These are phyloP conservation scores for Zaprionus capensis DNA, from an alignment of 1,140 invertebrate species.

Conservation along the genomic window DNA sequence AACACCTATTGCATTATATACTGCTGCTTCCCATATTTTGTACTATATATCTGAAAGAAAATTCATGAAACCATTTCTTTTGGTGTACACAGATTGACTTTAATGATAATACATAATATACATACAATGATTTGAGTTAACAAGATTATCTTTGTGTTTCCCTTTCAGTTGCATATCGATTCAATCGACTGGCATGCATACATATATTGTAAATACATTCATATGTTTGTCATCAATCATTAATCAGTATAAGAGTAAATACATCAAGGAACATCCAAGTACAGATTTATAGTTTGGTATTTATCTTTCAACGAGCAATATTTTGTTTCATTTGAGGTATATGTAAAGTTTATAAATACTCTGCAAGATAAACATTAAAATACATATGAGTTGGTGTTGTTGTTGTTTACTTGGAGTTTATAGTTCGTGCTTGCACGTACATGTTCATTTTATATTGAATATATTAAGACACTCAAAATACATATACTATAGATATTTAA, in stretches of 20 bases:
- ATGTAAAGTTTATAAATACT: slow-evolving; percentile 24
- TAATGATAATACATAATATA: background rate
- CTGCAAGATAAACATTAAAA: slow-evolving; percentile 28
- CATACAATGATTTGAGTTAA: slow-evolving; percentile 1
- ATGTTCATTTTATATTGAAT: slow-evolving; percentile 28
- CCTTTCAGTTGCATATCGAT: background rate
- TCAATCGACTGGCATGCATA: background rate
- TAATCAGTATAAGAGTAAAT: slow-evolving; percentile 7
- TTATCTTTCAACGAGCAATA: slow-evolving; percentile 12
- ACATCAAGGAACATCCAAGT: slow-evolving; percentile 8
- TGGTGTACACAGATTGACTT: background rate
- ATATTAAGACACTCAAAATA: slow-evolving; percentile 62
- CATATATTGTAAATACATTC: background rate
- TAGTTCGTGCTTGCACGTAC: background rate
- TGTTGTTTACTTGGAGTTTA: background rate
- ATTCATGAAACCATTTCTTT: background rate
- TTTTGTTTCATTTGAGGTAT: slow-evolving; percentile 18
- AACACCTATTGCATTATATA: too few relatives aligned
- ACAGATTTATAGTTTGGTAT: slow-evolving; percentile 25
- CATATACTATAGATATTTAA: slow-evolving; percentile 39
- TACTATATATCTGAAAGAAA: too few relatives aligned
- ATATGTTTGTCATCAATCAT: background rate
- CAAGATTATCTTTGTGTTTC: background rate
- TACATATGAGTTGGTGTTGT: slow-evolving; percentile 6
- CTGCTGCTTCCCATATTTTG: too few relatives aligned